A percentile compares a stretch with the other conserved stretches of the same genome.
Evolutionary conservation across 2,797 vertebrate genomes (phyloP).

Genomic region (Alcedo quadribrachys): DNA sequence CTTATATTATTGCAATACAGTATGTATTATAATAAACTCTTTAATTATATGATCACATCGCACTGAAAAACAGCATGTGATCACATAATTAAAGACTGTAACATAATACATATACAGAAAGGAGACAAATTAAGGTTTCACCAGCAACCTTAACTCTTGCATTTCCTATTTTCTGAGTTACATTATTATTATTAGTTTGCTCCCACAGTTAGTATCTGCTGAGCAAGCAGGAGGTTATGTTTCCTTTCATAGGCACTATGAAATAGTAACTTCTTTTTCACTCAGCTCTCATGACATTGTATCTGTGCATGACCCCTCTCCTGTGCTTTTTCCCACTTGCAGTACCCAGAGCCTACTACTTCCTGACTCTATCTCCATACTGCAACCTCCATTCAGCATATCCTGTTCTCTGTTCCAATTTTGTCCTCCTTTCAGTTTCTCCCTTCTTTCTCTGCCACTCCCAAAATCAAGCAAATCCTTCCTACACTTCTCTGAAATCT

Average conservation of each 20-base stretch:
- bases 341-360: neutral
- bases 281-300: neutral
- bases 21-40: slow-evolving; percentile 52
- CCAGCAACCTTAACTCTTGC: slow-evolving; percentile 57
- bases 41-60: slow-evolving; percentile 61
- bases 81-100: slow-evolving; percentile 68
- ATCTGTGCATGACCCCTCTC: neutral
- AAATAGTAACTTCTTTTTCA: neutral
- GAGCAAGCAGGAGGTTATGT: neutral
- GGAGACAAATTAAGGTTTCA: slow-evolving; percentile 56
- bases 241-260: neutral
- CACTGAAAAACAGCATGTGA: slow-evolving; percentile 70
- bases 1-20: slow-evolving; percentile 50
- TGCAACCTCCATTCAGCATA: neutral
- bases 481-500: neutral
- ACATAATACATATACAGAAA: slow-evolving; percentile 59
- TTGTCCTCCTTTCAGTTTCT: neutral
- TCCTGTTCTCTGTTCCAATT: neutral
- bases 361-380: neutral
- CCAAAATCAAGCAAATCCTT: neutral
- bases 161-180: slow-evolving; percentile 34
- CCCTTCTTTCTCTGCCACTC: neutral
- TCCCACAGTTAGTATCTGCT: neutral
- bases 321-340: neutral
- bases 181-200: neutral